Percentiles rank a stretch among this genome's conserved stretches.
These are phyloP conservation scores for Drosophila ficusphila DNA, from an alignment of 1,140 invertebrate genomes.

Conservation along the genomic window DNA sequence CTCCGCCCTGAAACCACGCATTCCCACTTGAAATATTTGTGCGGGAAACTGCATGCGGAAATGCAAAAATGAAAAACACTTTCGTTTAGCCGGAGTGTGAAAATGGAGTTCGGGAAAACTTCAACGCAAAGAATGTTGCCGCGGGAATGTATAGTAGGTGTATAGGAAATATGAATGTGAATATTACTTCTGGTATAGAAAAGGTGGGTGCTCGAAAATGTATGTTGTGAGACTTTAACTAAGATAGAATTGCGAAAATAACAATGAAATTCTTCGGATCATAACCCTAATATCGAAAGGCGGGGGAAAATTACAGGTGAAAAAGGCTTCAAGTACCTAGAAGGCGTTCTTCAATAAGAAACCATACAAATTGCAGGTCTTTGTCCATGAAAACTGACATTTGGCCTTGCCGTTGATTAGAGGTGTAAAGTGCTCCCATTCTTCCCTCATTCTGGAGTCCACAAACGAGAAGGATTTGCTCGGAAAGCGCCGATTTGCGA, in stretches of 20 bases:
- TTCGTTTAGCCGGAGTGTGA: constrained; percentile 43
- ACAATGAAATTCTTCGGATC: no score
- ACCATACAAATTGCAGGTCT: constrained; percentile 22
- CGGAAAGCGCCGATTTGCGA: constrained; percentile 2
- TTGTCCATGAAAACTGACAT: constrained; percentile 29
- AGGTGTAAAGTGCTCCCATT: constrained; percentile 1
- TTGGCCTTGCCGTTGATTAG: constrained; percentile 14
- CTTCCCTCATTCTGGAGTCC: constrained; percentile 6
- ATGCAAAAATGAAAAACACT: constrained; percentile 48
- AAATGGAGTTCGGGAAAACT: constrained; percentile 21
- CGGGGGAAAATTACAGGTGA: not conserved
- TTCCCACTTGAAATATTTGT: constrained; percentile 10
- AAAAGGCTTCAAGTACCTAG: not conserved
- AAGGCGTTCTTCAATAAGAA: not conserved
- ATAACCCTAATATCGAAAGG: no score
- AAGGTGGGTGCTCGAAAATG: no score
- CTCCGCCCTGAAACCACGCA: constrained; percentile 1
- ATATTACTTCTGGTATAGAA: no score
- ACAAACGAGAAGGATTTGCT: constrained; percentile 22
- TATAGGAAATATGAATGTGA: no score
- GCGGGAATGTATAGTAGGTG: not conserved
- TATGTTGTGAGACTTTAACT: no score
- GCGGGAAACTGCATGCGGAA: constrained; percentile 35
- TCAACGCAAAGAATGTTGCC: constrained; percentile 8
- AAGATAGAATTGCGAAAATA: no score